Evolutionary conservation across 1,140 invertebrate genomes (phyloP), one percentile per base, ranked within the genome.

Genomic region (Pissodes strobi): DNA sequence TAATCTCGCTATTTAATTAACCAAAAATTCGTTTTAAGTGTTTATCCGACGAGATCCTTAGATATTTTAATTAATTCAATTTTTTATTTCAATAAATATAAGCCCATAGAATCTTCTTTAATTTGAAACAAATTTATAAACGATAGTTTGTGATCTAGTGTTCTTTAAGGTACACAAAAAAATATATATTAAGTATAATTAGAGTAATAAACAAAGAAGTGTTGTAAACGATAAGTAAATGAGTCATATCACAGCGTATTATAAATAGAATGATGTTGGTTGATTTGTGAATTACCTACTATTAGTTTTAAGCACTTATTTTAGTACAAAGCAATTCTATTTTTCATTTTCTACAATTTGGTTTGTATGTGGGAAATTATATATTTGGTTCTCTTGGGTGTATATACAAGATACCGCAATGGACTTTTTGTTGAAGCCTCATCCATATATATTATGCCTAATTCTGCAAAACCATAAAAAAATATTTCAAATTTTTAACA

Each of bases 241-340:
- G n/a, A 52, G 15, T 13, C 25, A 27, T 52, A 27, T 43, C 21
- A 53, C 21, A 21, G 15, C 9, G 39, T 19, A 27, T 13, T 25
- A 15, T 13, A 34, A 5, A 22, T 55, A 39, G 10, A 57, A 30
- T 23, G 23, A 13, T 19, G 18, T 12, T 37, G 17, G n/a, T n/a
- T 38, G 45, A n/a, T 57, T 25, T 45, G 15, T 57, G 23, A 25
- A 12, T 43, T 15, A 27, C 15, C 13, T 57, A 57, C n/a, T n/a
- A 17, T 45, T 59, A 48, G 2, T 37, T 34, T n/a, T 48, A 45
- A 38, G 19, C 27, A 37, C 25, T 59, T 59, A 37, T 43, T 46
- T 48, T 59, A 59, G 56, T 59, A 59, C 56, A 59, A 59, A 59
- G 56, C 34, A 38, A 17, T 13, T 59, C 46, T 59, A 59, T 59